Conservation (phyloP, 2,113 vertebrate species). For the Limanda limanda region DNA sequence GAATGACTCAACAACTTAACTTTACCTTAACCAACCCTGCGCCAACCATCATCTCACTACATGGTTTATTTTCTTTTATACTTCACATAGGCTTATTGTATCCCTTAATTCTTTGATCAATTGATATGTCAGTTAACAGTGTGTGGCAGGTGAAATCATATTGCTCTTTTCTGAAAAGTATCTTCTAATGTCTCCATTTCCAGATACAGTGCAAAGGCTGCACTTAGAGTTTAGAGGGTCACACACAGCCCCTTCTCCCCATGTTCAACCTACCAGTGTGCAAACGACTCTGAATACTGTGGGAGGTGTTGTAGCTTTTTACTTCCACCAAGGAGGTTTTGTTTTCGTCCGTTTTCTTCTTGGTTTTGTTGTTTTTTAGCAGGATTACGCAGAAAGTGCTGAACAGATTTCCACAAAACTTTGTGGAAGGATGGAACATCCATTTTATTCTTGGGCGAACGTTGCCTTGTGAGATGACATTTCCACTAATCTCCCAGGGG, state of each 20-base stretch:
- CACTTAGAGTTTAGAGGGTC: not conserved
- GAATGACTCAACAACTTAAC: slow-evolving; percentile 25
- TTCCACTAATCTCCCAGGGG: too few species aligned
- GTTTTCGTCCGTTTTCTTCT: too few species aligned
- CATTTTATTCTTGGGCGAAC: too few species aligned
- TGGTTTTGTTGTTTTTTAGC: too few species aligned
- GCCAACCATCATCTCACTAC: slow-evolving; percentile 3
- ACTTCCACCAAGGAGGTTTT: too few species aligned
- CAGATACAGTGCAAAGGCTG: not conserved
- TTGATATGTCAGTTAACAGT: not conserved
- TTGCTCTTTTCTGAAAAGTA: not conserved
- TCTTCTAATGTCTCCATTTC: too few species aligned
- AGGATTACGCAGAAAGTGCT: too few species aligned
- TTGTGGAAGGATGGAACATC: too few species aligned
- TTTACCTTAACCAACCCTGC: slow-evolving; percentile 37
- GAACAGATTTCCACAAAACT: too few species aligned
- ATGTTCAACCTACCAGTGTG: not conserved
- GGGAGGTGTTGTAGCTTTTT: too few species aligned
- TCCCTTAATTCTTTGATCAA: not conserved
- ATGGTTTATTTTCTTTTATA: slow-evolving; percentile 21
- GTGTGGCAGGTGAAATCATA: not conserved
- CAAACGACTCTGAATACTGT: slow-evolving; percentile 1
- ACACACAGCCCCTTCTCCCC: not conserved
- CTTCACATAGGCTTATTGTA: not conserved
- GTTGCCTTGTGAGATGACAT: too few species aligned